phyloP scores from a whole-genome alignment of 37 sponge, comb jelly and placozoan species.

The Beroe ovata region DNA sequence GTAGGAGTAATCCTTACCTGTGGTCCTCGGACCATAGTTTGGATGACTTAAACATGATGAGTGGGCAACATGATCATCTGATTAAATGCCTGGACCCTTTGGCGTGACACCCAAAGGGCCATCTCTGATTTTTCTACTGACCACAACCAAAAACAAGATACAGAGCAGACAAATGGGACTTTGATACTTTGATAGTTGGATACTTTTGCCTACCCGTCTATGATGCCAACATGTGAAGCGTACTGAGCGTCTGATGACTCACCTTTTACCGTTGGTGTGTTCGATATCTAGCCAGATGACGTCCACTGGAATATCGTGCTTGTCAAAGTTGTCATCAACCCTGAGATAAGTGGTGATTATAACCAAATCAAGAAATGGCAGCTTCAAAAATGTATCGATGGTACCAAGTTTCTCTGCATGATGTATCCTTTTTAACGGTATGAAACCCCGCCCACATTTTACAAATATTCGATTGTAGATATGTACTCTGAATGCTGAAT shows the following conservation, averaged over 20 bases:
- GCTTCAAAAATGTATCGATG: too few species aligned
- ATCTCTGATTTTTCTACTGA: constrained; percentile 32
- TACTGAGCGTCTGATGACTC: too few species aligned
- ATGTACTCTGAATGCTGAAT: too few species aligned
- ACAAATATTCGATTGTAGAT: too few species aligned
- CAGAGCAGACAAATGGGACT: too few species aligned
- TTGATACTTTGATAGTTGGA: too few species aligned
- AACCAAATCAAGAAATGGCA: too few species aligned
- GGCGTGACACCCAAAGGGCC: constrained; percentile 65
- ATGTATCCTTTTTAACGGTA: too few species aligned
- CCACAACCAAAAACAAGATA: neutral
- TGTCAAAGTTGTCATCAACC: constrained; percentile 85
- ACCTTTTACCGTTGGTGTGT: constrained; percentile 96
- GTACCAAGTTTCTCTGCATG: too few species aligned
- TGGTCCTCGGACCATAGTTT: constrained; percentile 57
- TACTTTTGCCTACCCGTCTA: too few species aligned
- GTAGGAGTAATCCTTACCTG: constrained; percentile 67
- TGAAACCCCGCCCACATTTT: too few species aligned
- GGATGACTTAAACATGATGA: constrained; percentile 37
- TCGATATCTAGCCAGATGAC: constrained; percentile 99
- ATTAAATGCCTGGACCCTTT: constrained; percentile 32
- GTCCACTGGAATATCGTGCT: constrained; percentile 90
- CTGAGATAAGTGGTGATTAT: constrained; percentile 65
- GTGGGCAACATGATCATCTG: constrained; percentile 56
- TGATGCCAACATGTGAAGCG: too few species aligned